Evolutionary conservation across 1,140 invertebrate genomes (phyloP), one percentile per base, ranked within the genome.

Genomic region (Eurosta solidaginis): DNA sequence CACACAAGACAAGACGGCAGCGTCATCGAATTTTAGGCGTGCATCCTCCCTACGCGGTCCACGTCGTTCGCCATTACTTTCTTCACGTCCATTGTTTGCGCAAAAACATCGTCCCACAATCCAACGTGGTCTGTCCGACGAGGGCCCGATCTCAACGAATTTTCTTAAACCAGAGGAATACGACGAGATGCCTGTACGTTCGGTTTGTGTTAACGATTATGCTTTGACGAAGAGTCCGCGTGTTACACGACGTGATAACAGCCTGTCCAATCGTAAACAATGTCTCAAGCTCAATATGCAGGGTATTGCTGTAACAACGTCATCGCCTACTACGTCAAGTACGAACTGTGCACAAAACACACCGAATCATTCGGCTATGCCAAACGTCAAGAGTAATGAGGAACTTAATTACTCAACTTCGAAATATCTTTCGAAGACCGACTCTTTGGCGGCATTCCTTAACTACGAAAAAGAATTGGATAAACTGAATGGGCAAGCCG

Each of bases 401-500:
- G 44, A 40, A 14, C 45, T 42, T 7, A 36, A 25, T 29, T 14
- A 74, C 40, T 74, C 47, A 0, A 47, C 79, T 27, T 50, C 78
- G 6, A 79, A 79, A 73, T 82, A 81, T 33, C 79, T 86, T 59
- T 81, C 82, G 25, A 88, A 88, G 73, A 88, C 87, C 0, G 87
- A 88, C 78, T 88, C 85, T 0, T 76, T 88, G 78, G 87, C 87
- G 4, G 84, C 83, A 25, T 88, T 88, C 68, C 78, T 88, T 0
- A 87, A 88, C 44, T 88, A 88, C 77, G 87, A 88, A 77, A 83
- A 86, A 52, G 87, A 88, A 73, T 76, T 88, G 74, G 85, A 85
- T 40, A 84, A 86, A 76, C 78, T 83, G 36, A 83, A 84, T 27
- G n/a, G 42, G 14, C 47, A 40, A 0, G 40, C 50, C 0, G 10